phyloP scores from a whole-genome alignment of 2,113 vertebrate species.

The Cavia aperea region DNA sequence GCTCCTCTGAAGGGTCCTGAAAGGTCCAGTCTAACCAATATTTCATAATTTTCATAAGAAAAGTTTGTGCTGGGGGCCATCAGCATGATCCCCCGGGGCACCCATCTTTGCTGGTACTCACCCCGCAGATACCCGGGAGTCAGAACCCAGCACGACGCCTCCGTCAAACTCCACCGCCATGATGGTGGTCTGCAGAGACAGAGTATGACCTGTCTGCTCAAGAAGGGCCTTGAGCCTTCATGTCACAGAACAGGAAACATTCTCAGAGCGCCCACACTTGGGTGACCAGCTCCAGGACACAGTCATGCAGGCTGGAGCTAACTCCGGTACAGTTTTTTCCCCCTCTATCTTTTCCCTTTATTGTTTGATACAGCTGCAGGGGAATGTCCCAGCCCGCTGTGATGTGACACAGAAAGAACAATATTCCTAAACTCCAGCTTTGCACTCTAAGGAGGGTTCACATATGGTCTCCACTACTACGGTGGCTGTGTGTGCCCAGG shows the following conservation, averaged over 20 bases:
- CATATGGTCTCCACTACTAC: fast-evolving
- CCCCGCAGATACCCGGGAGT: conserved; percentile 89
- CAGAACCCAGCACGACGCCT: conserved; percentile 86
- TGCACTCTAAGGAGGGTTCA: neutral
- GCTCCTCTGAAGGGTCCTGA: neutral
- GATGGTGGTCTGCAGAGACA: conserved; percentile 84
- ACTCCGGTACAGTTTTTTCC: neutral
- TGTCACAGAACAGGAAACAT: neutral
- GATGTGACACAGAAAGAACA: neutral
- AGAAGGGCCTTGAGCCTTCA: neutral
- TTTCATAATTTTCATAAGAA: neutral
- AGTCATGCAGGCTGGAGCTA: neutral
- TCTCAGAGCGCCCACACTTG: neutral
- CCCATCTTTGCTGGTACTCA: conserved; percentile 58
- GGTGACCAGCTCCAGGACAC: neutral
- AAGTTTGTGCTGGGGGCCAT: neutral
- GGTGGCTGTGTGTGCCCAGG: too few species aligned
- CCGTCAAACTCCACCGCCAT: conserved; percentile 84
- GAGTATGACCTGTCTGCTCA: neutral
- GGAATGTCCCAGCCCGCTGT: neutral
- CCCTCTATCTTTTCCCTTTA: neutral
- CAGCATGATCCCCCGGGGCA: neutral
- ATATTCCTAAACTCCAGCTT: neutral
- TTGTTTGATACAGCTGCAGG: neutral
- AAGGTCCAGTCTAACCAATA: neutral